Evolutionary conservation across 2,888 invertebrate species (phyloP).

Genomic region (Ceraclea dissimilis): DNA sequence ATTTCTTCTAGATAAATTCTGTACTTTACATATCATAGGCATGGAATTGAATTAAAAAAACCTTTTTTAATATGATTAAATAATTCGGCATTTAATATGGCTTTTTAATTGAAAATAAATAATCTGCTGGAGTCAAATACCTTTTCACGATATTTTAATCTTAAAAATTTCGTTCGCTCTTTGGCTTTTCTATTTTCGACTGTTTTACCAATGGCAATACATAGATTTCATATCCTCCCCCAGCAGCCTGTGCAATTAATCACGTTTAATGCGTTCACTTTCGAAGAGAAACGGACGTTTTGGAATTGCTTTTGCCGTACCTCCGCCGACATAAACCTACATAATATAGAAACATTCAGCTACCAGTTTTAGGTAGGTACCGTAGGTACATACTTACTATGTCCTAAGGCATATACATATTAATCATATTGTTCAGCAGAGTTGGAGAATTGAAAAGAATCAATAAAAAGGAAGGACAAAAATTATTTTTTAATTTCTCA

Average conservation of each 20-base stretch:
- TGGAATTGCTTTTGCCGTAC: constrained; percentile 18
- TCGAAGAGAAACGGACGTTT: constrained; percentile 15
- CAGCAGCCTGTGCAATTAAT: constrained; percentile 14
- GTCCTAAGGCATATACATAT: neutral
- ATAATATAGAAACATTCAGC: neutral
- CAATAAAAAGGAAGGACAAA: constrained; percentile 17
- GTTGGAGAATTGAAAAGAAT: constrained; percentile 22
- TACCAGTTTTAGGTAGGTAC: no score
- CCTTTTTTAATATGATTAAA: no score
- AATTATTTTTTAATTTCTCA: neutral
- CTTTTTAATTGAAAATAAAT: neutral
- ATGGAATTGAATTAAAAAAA: no score
- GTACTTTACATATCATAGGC: no score
- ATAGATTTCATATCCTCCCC: constrained; percentile 13
- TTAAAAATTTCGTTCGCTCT: neutral
- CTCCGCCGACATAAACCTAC: constrained; percentile 8
- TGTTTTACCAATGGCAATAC: constrained; percentile 13
- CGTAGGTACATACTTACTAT: no score
- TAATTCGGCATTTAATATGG: no score
- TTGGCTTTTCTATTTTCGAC: constrained; percentile 1
- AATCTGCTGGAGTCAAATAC: neutral
- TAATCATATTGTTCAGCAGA: constrained; percentile 2
- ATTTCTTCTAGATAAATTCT: no score
- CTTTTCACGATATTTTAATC: constrained; percentile 3
- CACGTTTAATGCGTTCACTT: constrained; percentile 18